These are phyloP conservation scores for Nesoenas mayeri DNA, from an alignment of 2,113 vertebrate species.

Conservation along the genomic window DNA sequence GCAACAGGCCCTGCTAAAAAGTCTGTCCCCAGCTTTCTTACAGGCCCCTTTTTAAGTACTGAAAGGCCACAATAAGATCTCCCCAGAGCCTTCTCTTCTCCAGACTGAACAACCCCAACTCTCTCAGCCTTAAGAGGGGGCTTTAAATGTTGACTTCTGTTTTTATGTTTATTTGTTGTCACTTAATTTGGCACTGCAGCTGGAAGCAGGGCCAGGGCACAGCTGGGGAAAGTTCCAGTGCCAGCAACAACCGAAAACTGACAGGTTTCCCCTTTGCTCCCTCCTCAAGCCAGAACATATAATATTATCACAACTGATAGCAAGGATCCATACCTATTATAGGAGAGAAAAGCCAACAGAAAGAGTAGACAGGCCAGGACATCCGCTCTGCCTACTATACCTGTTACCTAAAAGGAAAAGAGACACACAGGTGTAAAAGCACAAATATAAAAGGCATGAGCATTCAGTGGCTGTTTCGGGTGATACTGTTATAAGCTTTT, in stretches of 20 bases:
- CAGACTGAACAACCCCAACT: no score
- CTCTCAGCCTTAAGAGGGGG: not conserved
- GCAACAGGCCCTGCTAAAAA: no score
- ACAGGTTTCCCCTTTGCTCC: not conserved
- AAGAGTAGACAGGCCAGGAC: conserved; percentile 93
- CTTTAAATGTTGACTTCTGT: not conserved
- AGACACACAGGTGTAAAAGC: not conserved
- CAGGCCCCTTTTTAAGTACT: no score
- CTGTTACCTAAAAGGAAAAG: conserved; percentile 86
- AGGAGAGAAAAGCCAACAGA: conserved; percentile 93
- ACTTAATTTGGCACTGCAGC: not conserved
- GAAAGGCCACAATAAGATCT: no score
- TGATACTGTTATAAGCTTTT: not conserved
- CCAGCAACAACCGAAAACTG: not conserved
- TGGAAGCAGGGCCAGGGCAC: not conserved
- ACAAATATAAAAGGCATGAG: not conserved
- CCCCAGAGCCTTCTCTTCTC: no score
- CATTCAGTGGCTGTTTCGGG: not conserved
- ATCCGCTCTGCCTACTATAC: conserved; percentile 95
- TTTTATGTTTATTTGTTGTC: not conserved
- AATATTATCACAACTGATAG: not conserved
- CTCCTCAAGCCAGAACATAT: not conserved
- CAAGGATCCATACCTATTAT: conserved; percentile 83
- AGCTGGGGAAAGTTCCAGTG: not conserved
- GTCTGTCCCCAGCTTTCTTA: no score